Conservation (phyloP, 1,140 invertebrate species). For the Drosophila oshimai region DNA sequence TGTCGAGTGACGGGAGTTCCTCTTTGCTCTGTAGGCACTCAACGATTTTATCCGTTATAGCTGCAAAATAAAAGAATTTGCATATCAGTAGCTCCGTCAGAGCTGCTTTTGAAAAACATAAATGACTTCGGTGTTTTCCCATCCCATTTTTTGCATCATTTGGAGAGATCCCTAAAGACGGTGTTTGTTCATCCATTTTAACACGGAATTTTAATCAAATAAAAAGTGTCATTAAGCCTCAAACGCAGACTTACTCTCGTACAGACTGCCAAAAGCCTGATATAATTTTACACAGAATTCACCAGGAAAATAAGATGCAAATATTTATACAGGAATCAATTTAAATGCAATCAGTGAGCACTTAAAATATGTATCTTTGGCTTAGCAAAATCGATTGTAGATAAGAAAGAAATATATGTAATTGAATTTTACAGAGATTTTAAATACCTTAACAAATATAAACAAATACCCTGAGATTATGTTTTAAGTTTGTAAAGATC, state of each 20-base stretch:
- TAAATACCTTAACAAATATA: too few relatives aligned
- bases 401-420: too few relatives aligned
- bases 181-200: slow-evolving; percentile 40
- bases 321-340: slow-evolving; percentile 75
- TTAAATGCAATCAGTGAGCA: slow-evolving; percentile 69
- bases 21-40: too few relatives aligned
- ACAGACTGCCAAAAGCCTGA: slow-evolving; percentile 34
- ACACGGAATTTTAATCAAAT: slow-evolving; percentile 62
- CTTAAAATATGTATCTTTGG: slow-evolving; percentile 16
- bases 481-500: too few relatives aligned
- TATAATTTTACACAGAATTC: slow-evolving; percentile 77
- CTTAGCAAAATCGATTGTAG: not conserved
- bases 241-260: slow-evolving; percentile 15
- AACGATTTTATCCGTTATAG: slow-evolving; percentile 56
- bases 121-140: not conserved
- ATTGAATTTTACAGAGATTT: too few relatives aligned
- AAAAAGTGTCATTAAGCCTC: slow-evolving; percentile 63
- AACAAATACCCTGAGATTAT: too few relatives aligned
- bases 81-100: slow-evolving; percentile 57
- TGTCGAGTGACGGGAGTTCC: slow-evolving; percentile 1
- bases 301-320: slow-evolving; percentile 76
- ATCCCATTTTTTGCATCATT: not conserved
- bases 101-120: slow-evolving; percentile 4
- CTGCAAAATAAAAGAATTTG: slow-evolving; percentile 68
- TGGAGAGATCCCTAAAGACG: not conserved